Evolutionary conservation across 2,113 vertebrate species (phyloP).

Genomic region (Lophotis ruficrista): DNA sequence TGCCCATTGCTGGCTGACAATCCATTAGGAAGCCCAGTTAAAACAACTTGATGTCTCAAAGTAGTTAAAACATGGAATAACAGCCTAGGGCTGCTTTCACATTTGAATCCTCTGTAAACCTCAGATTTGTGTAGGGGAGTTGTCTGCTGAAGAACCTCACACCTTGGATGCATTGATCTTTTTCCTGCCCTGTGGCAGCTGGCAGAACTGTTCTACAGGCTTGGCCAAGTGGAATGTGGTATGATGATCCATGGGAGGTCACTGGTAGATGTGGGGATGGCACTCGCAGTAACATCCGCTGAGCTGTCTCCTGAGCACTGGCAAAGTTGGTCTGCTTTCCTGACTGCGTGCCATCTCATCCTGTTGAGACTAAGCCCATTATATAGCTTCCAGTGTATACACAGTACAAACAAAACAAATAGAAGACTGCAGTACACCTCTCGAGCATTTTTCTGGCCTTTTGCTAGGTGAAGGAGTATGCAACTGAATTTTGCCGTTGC

Average conservation of each 20-base stretch:
- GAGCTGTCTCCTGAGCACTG: neutral
- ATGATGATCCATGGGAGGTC: neutral
- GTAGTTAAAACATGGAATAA: neutral
- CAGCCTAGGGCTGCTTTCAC: neutral
- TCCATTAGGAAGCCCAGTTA: neutral
- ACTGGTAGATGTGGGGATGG: neutral
- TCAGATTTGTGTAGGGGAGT: neutral
- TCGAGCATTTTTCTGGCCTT: neutral
- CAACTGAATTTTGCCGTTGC: neutral
- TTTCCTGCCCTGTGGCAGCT: neutral
- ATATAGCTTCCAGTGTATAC: neutral
- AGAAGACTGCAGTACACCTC: neutral
- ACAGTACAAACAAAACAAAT: neutral
- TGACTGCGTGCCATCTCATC: neutral
- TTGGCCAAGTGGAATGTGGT: neutral
- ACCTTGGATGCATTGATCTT: fast-evolving
- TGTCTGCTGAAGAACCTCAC: neutral
- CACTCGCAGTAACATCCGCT: neutral
- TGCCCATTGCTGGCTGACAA: neutral
- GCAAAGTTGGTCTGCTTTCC: neutral
- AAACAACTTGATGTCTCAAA: neutral
- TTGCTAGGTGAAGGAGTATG: neutral
- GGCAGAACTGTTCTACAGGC: neutral
- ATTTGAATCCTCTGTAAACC: neutral
- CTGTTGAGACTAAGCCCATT: neutral